Conservation (phyloP, 1,140 invertebrate species). For the Babylonia areolata region DNA sequence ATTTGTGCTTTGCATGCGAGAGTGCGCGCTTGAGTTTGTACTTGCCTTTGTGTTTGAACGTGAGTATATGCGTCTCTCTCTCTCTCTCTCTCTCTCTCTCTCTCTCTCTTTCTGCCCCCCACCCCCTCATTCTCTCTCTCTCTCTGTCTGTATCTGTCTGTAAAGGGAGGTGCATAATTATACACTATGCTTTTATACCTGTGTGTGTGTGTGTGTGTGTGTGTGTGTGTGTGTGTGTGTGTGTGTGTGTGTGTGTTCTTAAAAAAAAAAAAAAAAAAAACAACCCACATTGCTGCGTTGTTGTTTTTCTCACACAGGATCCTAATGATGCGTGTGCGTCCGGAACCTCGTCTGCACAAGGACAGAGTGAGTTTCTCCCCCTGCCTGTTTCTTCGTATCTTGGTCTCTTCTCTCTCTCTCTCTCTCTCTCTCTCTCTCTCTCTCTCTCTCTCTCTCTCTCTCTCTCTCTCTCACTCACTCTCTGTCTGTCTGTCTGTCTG, state of each 20-base stretch:
- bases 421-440: not conserved
- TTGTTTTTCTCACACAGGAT: not conserved
- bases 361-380: constrained; percentile 19
- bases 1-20: no score
- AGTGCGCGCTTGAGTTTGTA: no score
- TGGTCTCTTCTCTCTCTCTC: not conserved
- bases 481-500: no score
- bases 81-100: no score
- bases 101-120: not conserved
- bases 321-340: not conserved
- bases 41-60: not conserved
- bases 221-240: not conserved
- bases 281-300: no score
- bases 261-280: no score
- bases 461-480: no score
- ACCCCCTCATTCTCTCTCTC: not conserved
- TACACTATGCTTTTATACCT: not conserved
- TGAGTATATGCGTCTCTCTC: not conserved
- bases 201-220: not conserved
- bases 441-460: no score
- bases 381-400: not conserved
- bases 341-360: not conserved
- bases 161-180: no score
- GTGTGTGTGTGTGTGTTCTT: not conserved
- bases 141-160: no score